Conservation (phyloP, 2,113 vertebrate species). For the Stegastes partitus region DNA sequence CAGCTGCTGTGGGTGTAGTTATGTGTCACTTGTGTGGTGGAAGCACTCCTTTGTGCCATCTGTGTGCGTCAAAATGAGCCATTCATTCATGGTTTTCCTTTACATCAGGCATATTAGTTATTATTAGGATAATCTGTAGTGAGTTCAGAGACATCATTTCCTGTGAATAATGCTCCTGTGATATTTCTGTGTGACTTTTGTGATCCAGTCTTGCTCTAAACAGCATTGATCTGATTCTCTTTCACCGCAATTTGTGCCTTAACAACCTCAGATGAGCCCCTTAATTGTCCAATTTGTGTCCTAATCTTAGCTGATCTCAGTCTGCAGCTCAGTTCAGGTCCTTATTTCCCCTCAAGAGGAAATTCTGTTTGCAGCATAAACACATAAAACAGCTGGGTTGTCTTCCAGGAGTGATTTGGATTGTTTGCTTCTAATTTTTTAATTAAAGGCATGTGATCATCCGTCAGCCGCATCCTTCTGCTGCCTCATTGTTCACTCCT, state of each 20-base stretch:
- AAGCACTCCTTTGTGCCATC: no score
- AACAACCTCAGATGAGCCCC: neutral
- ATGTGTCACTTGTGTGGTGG: neutral
- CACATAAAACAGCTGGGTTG: neutral
- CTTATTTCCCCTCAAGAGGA: neutral
- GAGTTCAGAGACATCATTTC: neutral
- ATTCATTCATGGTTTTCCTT: no score
- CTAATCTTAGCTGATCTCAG: neutral
- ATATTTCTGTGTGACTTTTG: neutral
- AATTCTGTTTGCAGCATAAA: neutral
- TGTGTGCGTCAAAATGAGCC: neutral
- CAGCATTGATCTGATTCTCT: no score
- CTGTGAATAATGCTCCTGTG: neutral
- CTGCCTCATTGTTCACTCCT: neutral
- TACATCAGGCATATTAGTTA: no score
- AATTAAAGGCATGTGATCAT: neutral
- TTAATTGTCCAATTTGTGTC: neutral
- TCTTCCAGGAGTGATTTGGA: neutral
- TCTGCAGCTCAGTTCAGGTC: neutral
- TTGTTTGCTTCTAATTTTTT: neutral
- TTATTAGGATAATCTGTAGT: neutral
- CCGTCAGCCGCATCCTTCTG: neutral
- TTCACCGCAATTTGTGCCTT: neutral
- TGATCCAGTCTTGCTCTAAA: neutral
- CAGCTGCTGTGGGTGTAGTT: neutral